Evolutionary conservation across 37 sponge, comb jelly and placozoan genomes (phyloP), one percentile per base, ranked within the genome.

Genomic region (Cliona cf. orientalis): DNA sequence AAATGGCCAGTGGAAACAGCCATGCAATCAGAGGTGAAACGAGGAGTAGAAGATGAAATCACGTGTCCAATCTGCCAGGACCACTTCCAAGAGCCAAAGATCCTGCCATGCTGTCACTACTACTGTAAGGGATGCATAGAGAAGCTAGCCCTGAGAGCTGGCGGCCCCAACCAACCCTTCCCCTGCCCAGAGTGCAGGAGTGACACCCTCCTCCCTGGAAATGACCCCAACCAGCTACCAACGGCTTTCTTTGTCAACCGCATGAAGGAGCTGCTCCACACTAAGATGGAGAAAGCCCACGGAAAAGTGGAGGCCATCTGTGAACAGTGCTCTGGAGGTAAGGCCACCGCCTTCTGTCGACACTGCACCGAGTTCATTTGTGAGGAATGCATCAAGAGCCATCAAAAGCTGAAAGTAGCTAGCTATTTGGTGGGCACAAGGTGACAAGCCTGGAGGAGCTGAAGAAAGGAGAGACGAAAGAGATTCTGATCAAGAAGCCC

Each of bases 81-180:
- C 19, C 56, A 65, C 49, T 82, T 44, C 74, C 26, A 40, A 37
- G 63, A 82, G 39, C 74, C 83, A 43, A 72, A 73, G 66, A 36
- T 82, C n/a, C 74, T 82, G 14, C 83, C 83, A 2, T 82, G 83
- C 64, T 28, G 23, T 44, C 83, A 82, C 74, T 82, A 82, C 83
- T 82, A 82, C 66, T 82, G 83, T 29, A 74, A 63, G 65, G 25
- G n/a, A 38, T 82, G 83, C 39, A 62, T 82, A 64, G 38, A 42
- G 31, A 63, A 61, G 36, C 74, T 82, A 49, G 72, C 73, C 62
- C 32, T 44, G 35, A 22, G 49, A 33, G 44, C 66, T 25, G 74
- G n/a, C n/a, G n/a, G 71, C 0, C 33, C 49, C 35, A 60, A 71
- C 60, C 37, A 36, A 45, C 83, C 74, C 12, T 82, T 82, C 33